Conservation (phyloP, 2,888 invertebrate genomes). For the Crocallis elinguaria region DNA sequence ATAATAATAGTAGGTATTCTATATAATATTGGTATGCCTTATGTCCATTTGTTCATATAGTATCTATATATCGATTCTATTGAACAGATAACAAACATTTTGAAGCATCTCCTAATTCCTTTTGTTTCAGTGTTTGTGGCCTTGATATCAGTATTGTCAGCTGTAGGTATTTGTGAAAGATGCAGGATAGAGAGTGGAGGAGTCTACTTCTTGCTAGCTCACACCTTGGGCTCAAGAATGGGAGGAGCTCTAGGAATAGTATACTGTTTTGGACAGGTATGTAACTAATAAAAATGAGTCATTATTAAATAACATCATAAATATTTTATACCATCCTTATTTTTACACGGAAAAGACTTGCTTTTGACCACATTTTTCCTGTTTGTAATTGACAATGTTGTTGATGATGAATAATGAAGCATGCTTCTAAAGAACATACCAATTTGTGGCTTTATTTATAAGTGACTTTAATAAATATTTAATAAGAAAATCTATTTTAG, state of each 20-base stretch:
- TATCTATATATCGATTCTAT: no score
- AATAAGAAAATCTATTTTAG: no score
- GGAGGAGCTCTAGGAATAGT: constrained; percentile 96
- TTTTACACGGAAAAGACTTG: neutral
- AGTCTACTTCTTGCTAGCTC: constrained; percentile 97
- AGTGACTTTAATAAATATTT: no score
- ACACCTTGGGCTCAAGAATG: constrained; percentile 96
- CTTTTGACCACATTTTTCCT: no score
- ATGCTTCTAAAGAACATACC: no score
- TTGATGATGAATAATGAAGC: no score
- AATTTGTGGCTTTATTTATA: no score
- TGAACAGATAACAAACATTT: no score
- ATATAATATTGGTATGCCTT: no score
- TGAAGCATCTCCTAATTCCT: neutral
- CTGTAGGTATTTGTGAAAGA: constrained; percentile 98
- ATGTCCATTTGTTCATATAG: no score
- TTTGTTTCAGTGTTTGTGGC: constrained; percentile 90
- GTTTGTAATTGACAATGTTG: no score
- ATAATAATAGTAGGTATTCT: no score
- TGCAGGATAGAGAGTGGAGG: constrained; percentile 98
- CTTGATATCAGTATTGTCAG: constrained; percentile 95
- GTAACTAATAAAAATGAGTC: constrained; percentile 18
- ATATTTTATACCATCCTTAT: neutral
- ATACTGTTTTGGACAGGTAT: constrained; percentile 98
- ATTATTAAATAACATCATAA: neutral